A percentile compares a stretch with the other conserved stretches of the same genome.
Evolutionary conservation across 1,140 invertebrate genomes (phyloP).

Genomic region (Drosophila mojavensis): DNA sequence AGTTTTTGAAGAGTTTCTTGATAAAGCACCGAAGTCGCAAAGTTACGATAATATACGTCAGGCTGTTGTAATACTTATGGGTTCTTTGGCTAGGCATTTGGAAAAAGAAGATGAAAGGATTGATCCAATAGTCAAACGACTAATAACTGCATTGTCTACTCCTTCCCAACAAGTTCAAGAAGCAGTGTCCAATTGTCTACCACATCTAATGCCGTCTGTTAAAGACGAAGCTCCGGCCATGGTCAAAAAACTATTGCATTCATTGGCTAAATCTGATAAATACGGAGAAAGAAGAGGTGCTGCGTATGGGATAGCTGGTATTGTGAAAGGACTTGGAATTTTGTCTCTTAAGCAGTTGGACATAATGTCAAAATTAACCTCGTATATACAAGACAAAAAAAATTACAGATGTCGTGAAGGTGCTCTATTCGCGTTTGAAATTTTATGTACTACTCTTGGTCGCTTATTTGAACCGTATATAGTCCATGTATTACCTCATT

Average conservation of each 20-base stretch:
- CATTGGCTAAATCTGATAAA: conserved; percentile 96
- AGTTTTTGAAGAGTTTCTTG: conserved; percentile 95
- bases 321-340: conserved; percentile 98
- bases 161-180: conserved; percentile 99
- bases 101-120: conserved; percentile 94
- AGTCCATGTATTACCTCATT: conserved; percentile 97
- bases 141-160: conserved; percentile 96
- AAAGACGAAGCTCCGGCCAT: conserved; percentile 95
- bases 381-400: conserved; percentile 98
- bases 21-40: conserved; percentile 95
- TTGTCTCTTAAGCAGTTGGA: conserved; percentile 97
- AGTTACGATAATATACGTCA: conserved; percentile 96
- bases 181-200: conserved; percentile 98
- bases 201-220: conserved; percentile 95
- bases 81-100: conserved; percentile 96
- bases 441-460: conserved; percentile 97
- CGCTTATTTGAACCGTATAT: conserved; percentile 99
- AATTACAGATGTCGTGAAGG: conserved; percentile 97
- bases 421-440: conserved; percentile 98
- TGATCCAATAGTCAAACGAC: conserved; percentile 95
- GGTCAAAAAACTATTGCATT: conserved; percentile 94
- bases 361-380: conserved; percentile 97
- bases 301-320: conserved; percentile 94
- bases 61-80: conserved; percentile 98
- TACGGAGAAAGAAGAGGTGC: conserved; percentile 96